Evolutionary conservation across 1,140 invertebrate species (phyloP).

Genomic region (Listronotus oregonensis): DNA sequence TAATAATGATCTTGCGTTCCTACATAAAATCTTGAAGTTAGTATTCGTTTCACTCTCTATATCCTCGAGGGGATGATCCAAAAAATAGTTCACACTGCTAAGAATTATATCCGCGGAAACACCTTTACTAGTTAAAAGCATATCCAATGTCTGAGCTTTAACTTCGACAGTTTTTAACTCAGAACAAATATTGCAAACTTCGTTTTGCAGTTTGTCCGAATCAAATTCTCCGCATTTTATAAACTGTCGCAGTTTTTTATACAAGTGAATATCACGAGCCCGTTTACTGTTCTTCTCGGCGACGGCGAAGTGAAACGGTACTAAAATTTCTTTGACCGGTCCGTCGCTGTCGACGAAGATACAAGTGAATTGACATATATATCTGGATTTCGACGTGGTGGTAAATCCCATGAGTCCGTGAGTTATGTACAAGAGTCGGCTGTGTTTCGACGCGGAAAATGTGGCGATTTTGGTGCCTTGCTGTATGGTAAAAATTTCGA

Average conservation of each 20-base stretch:
- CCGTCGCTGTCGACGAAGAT: conserved; percentile 84
- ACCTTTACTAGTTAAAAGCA: conserved; percentile 68
- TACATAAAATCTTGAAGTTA: conserved; percentile 43
- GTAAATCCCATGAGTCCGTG: conserved; percentile 76
- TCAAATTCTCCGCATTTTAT: conserved; percentile 64
- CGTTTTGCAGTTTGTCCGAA: conserved; percentile 59
- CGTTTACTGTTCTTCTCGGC: conserved; percentile 84
- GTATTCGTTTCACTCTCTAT: conserved; percentile 37
- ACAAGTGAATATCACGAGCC: conserved; percentile 83
- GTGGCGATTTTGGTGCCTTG: conserved; percentile 86
- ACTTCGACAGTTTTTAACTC: conserved; percentile 78
- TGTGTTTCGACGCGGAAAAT: conserved; percentile 85
- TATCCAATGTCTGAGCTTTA: conserved; percentile 72
- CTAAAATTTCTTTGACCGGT: conserved; percentile 75
- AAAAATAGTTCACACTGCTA: conserved; percentile 60
- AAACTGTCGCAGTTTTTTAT: conserved; percentile 76
- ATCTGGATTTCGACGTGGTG: conserved; percentile 59
- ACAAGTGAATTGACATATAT: conserved; percentile 64
- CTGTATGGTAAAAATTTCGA: conserved; percentile 87
- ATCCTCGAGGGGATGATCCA: conserved; percentile 40
- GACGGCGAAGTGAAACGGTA: conserved; percentile 90
- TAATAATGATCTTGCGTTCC: conserved; percentile 48
- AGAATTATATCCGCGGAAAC: conserved; percentile 62
- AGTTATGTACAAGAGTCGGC: conserved; percentile 76
- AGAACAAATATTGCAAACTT: conserved; percentile 60